Percentiles rank a stretch among this genome's conserved stretches.
Conservation (phyloP, 2,797 vertebrate species). For the Myripristis murdjan region DNA sequence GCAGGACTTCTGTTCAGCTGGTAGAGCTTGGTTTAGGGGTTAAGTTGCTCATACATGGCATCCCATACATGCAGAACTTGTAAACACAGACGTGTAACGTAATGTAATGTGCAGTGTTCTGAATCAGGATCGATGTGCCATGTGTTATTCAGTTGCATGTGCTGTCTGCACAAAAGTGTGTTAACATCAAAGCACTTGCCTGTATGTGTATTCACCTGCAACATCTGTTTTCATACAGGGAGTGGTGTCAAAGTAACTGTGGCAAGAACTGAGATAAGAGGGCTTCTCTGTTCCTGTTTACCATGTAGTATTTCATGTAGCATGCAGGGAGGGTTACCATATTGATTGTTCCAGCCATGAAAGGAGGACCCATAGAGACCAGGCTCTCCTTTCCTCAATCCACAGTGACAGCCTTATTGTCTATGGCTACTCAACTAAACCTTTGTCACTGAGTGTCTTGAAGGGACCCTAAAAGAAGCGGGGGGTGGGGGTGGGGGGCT, state of each 20-base stretch:
- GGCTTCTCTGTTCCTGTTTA: constrained; percentile 68
- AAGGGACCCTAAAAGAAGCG: constrained; percentile 44
- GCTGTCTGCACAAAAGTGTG: constrained; percentile 30
- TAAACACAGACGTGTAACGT: constrained; percentile 17
- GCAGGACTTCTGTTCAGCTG: constrained; percentile 9
- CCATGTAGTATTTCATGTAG: constrained; percentile 36
- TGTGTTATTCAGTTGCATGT: constrained; percentile 53
- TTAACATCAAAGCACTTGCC: constrained; percentile 72
- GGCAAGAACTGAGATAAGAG: constrained; percentile 61
- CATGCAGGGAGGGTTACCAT: constrained; percentile 53
- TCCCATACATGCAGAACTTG: constrained; percentile 53
- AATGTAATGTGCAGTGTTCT: constrained; percentile 22
- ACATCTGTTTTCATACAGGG: constrained; percentile 75
- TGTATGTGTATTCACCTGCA: constrained; percentile 71
- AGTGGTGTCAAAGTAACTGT: constrained; percentile 58
- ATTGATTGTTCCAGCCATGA: constrained; percentile 59
- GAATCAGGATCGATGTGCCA: constrained; percentile 34
- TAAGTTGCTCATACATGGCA: constrained; percentile 15
- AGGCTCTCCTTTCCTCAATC: constrained; percentile 57
- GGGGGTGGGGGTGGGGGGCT: neutral
- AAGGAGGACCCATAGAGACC: constrained; percentile 56
- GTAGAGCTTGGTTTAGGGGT: constrained; percentile 21
- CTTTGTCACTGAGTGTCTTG: constrained; percentile 60
- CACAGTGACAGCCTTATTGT: constrained; percentile 80
- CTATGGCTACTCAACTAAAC: constrained; percentile 64